phyloP scores from a whole-genome alignment of 2,797 vertebrate species.

The Hippocampus kuda region DNA sequence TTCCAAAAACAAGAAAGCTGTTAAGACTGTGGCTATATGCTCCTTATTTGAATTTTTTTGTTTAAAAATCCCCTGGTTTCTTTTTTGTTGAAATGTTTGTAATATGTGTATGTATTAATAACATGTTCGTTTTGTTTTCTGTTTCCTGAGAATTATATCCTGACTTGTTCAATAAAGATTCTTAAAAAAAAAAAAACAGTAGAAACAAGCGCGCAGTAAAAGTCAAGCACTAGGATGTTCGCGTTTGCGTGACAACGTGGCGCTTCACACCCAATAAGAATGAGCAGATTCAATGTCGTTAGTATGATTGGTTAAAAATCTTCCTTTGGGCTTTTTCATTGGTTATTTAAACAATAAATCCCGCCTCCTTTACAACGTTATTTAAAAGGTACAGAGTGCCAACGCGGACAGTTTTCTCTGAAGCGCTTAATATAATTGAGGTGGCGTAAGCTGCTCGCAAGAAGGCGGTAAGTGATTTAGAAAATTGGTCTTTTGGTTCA shows the following conservation, averaged over 20 bases:
- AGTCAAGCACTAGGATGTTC: too few species aligned
- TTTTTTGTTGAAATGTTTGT: too few species aligned
- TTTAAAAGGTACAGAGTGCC: slow-evolving; percentile 56
- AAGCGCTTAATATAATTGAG: neutral
- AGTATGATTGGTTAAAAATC: slow-evolving; percentile 50
- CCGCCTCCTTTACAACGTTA: slow-evolving; percentile 31
- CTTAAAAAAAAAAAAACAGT: too few species aligned
- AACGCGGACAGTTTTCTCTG: slow-evolving; percentile 33
- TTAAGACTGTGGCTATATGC: too few species aligned
- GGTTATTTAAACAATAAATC: slow-evolving; percentile 1
- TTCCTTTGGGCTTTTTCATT: slow-evolving; percentile 10
- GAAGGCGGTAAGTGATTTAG: slow-evolving; percentile 31
- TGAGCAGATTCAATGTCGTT: fast-evolving
- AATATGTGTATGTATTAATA: too few species aligned
- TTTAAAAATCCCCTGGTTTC: too few species aligned
- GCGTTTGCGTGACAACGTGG: slow-evolving; percentile 74
- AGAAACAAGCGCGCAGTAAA: neutral
- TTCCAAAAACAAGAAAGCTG: too few species aligned
- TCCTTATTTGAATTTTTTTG: too few species aligned
- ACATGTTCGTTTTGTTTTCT: too few species aligned
- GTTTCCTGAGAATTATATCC: too few species aligned
- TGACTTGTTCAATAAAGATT: too few species aligned
- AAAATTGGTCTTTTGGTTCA: neutral
- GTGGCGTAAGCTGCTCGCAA: neutral
- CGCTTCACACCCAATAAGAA: slow-evolving; percentile 63